These are phyloP conservation scores for Diarsia mendica DNA, from an alignment of 2,888 invertebrate species.

Conservation along the genomic window DNA sequence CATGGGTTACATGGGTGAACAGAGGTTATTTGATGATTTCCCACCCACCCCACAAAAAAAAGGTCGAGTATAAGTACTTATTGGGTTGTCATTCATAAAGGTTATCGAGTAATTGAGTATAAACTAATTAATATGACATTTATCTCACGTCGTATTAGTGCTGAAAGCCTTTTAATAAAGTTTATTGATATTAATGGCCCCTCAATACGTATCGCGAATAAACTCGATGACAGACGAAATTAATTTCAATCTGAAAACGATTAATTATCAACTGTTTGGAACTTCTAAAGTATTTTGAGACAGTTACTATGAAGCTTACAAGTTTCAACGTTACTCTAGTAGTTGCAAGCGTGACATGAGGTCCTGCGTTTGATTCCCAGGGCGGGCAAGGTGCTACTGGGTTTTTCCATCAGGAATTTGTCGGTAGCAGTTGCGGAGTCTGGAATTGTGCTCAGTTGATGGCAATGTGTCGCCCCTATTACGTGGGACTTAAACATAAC, in stretches of 20 bases:
- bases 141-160: conserved; percentile 2
- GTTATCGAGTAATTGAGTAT: not conserved
- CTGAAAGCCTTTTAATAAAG: conserved; percentile 35
- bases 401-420: too few species aligned
- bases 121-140: conserved; percentile 22
- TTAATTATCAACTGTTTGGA: conserved; percentile 4
- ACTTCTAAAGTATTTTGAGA: conserved; percentile 10
- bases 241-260: conserved; percentile 17
- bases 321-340: too few species aligned
- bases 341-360: too few species aligned
- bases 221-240: conserved; percentile 7
- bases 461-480: too few species aligned
- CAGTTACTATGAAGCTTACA: not conserved
- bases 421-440: too few species aligned
- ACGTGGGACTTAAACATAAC: too few species aligned
- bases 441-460: too few species aligned
- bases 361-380: too few species aligned
- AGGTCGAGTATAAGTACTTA: not conserved
- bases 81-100: not conserved
- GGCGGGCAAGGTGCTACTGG: too few species aligned
- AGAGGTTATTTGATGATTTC: too few species aligned
- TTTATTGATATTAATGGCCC: conserved; percentile 45
- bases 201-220: not conserved
- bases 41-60: too few species aligned
- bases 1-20: too few species aligned